Evolutionary conservation across 2,888 invertebrate genomes (phyloP), one percentile per base, ranked within the genome.

Genomic region (Heliconius sara): DNA sequence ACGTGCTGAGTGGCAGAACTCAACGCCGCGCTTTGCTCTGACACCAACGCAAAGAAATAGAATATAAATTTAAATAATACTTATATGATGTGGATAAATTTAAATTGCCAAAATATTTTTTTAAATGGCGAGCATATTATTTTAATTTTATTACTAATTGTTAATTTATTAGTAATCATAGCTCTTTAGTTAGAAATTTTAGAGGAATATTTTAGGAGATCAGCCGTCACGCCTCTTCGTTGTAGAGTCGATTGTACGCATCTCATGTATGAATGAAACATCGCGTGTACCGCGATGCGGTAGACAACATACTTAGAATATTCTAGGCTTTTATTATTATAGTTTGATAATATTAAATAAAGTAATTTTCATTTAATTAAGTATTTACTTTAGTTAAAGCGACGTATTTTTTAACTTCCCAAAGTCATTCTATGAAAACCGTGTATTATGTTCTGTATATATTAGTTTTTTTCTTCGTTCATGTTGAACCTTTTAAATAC

Each of bases 231-330:
- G 86, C 88, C 87, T 87, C 84, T 88, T 89, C 87, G 88, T 89
- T 87, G 85, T 86, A 81, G 77, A 78, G 80, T 68, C 81, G 80
- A 84, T 84, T 83, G 86, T 86, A 84, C 85, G 84, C 86, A 88
- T 87, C 86, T 86, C 84, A 81, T 85, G 86, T 90, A 91, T 93
- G 92, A 92, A 92, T 92, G 91, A 88, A 87, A 84, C 85, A 84
- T 85, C 85, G 83, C 80, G 83, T 75, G 67, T 85, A 86, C 76
- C 19, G 72, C 60, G 85, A 80, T 47, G 34, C 7, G 78, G 2
- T 3, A 3, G 70, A 85, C 78, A 91, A 91, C 90, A 91, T 91
- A 88, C 86, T 89, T 70, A 43, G 16, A 25, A 9, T 13, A 27
- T 70, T 43, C 3, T 70, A 52, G 0, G 7, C 7, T 52, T 52